These are phyloP conservation scores for Andrena fulva DNA, from an alignment of 2,888 invertebrate genomes.

Conservation along the genomic window DNA sequence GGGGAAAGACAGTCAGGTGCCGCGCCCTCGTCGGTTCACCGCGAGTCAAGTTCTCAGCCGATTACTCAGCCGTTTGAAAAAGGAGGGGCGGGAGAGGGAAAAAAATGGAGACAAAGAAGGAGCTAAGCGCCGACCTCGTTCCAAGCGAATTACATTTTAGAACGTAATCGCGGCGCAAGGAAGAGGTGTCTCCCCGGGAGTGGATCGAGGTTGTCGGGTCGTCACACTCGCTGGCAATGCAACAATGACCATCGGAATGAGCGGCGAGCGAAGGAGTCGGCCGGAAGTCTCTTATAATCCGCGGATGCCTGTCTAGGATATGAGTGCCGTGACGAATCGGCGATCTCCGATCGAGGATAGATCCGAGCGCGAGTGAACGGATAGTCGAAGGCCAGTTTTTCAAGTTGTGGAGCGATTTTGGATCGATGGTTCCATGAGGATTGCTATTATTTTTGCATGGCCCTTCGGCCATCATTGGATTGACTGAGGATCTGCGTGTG, in stretches of 20 bases:
- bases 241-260: constrained; percentile 79
- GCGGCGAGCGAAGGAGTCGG: constrained; percentile 67
- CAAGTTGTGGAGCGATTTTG: too few relatives aligned
- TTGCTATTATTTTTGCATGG: constrained; percentile 5
- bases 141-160: constrained; percentile 65
- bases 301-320: constrained; percentile 67
- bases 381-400: too few relatives aligned
- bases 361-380: too few relatives aligned
- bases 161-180: constrained; percentile 60
- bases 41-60: constrained; percentile 33
- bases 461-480: background rate
- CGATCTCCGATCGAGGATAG: background rate
- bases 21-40: constrained; percentile 46
- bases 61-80: constrained; percentile 29
- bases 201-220: constrained; percentile 81
- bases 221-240: constrained; percentile 80
- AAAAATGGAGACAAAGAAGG: constrained; percentile 5
- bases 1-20: constrained; percentile 36
- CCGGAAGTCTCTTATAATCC: constrained; percentile 78
- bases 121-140: constrained; percentile 50
- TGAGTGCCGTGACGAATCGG: background rate
- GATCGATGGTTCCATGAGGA: too few relatives aligned
- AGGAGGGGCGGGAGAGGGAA: background rate
- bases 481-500: constrained; percentile 45
- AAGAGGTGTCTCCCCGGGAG: constrained; percentile 48